Evolutionary conservation across 2,797 vertebrate species (phyloP), one percentile per base, ranked within the genome.

Genomic region (Gorsachius magnificus): DNA sequence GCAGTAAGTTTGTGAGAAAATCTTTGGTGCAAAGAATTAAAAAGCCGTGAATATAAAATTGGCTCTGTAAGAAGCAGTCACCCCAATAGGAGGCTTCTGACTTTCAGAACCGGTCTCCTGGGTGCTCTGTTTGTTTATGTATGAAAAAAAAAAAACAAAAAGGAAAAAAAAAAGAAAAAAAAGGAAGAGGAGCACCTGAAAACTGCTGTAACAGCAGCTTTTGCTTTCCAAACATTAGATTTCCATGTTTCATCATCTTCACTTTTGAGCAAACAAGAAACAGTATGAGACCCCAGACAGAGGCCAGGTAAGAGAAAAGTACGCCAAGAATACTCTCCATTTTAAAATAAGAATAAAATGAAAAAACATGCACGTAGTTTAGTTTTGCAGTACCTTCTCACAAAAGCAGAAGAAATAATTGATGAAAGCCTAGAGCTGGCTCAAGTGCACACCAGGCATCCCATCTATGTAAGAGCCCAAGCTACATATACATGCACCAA

Each of bases 301-400:
- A 60, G 20, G 1, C 9, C 16, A 79, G 3, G 24, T 46, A 83
- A 63, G 16, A 76, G 1, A 13, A 41, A 93, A 74, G 29, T 26
- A 5, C 35, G 21, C 2, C 14, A 77, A 57, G 50, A 58, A 74
- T 22, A 58, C 4, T 12, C 9, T 41, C 24, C n/a, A 31, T 82
- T 75, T 81, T 4, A 69, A 68, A 81, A 35, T 25, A 70, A n/a
- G 19, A 68, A 68, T 53, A 79, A 82, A 80, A 66, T 70, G 9
- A n/a, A 91, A 94, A 91, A 89, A 31, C n/a, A 85, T 10, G n/a
- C 43, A 68, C 36, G 35, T 61, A 20, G 26, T 35, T 80, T 82
- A 70, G 26, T 92, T 81, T 86, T 89, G 51, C 70, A 83, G n/a
- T 77, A 61, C 7, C 25, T 77, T 80, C 10, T 46, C 35, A 91